phyloP scores from a whole-genome alignment of 2,888 invertebrate species.

The Biston stratarius region DNA sequence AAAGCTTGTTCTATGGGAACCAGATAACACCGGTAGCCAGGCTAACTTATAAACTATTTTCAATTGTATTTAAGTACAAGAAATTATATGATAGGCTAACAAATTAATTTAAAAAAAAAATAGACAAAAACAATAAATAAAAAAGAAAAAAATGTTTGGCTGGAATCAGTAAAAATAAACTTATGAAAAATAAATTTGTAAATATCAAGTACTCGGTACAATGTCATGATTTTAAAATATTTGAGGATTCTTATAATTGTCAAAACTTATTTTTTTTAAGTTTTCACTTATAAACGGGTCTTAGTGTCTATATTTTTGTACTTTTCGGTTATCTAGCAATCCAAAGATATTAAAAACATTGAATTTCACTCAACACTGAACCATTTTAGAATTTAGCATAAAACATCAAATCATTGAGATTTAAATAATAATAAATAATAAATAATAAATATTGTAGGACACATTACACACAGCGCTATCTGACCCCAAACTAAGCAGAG shows the following conservation, averaged over 20 bases:
- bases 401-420: too few relatives aligned
- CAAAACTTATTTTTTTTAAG: not conserved
- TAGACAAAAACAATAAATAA: not conserved
- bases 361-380: not conserved
- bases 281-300: not conserved
- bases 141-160: not conserved
- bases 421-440: too few relatives aligned
- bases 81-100: too few relatives aligned
- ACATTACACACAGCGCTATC: too few relatives aligned
- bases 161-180: not conserved
- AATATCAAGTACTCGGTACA: constrained; percentile 1
- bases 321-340: not conserved
- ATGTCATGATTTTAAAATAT: constrained; percentile 13
- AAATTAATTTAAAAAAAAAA: too few relatives aligned
- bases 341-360: not conserved
- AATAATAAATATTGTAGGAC: too few relatives aligned
- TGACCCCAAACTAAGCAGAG: too few relatives aligned
- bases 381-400: too few relatives aligned
- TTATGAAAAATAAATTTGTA: constrained; percentile 1
- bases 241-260: constrained; percentile 26
- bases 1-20: too few relatives aligned
- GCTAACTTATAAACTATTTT: too few relatives aligned
- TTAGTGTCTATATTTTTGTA: constrained; percentile 12
- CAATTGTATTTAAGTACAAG: too few relatives aligned
- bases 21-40: too few relatives aligned